Conservation (phyloP, 2,797 vertebrate genomes). For the Strix occidentalis region DNA sequence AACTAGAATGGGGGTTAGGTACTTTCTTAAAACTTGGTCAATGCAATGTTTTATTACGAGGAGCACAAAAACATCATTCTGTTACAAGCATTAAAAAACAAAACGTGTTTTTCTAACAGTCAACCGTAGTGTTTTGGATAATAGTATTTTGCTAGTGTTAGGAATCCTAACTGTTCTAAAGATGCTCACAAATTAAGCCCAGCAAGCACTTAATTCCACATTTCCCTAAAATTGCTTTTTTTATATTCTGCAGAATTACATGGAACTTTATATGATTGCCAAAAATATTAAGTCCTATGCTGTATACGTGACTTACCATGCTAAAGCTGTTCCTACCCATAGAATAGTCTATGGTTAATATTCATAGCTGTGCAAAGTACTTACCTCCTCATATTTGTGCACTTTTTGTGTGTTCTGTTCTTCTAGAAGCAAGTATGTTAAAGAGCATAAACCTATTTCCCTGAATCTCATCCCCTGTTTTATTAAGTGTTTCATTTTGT, state of each 20-base stretch:
- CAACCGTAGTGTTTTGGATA: neutral
- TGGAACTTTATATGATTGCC: neutral
- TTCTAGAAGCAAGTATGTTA: neutral
- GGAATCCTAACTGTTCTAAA: neutral
- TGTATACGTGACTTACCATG: neutral
- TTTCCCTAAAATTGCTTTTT: neutral
- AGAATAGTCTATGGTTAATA: neutral
- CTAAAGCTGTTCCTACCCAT: neutral
- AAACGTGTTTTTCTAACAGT: neutral
- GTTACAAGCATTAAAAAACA: neutral
- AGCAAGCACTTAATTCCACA: neutral
- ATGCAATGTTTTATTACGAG: neutral
- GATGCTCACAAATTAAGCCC: neutral
- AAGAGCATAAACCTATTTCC: neutral
- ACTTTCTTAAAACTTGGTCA: neutral
- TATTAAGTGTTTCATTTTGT: conserved; percentile 44
- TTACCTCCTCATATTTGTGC: neutral
- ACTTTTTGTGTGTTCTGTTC: neutral
- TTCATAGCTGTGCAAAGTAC: neutral
- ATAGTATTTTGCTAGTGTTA: neutral
- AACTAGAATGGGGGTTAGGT: neutral
- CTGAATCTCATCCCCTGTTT: conserved; percentile 4
- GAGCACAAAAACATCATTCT: neutral
- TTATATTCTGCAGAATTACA: neutral
- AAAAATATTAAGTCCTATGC: neutral